Evolutionary conservation across 2,888 invertebrate species (phyloP).

Genomic region (Crematogaster levior): DNA sequence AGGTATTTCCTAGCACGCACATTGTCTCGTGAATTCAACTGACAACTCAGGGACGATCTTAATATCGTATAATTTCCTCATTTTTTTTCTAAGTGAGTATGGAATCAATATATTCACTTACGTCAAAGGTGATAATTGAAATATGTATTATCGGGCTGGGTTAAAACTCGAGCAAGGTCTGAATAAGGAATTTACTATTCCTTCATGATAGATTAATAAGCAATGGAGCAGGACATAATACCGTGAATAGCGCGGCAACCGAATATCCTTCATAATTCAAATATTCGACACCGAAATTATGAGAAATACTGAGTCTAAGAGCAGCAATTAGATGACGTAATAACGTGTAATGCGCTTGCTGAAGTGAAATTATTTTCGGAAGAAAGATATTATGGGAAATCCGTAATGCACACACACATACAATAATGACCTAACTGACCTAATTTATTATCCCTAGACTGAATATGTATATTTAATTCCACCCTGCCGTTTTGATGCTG

Average conservation of each 20-base stretch:
- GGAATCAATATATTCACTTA: conserved; percentile 34
- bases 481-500: not conserved
- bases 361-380: conserved; percentile 16
- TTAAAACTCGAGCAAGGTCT: conserved; percentile 8
- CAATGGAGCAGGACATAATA: conserved; percentile 14
- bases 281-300: conserved; percentile 22
- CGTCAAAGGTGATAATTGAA: conserved; percentile 38
- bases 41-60: conserved; percentile 35
- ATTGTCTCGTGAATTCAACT: conserved; percentile 37
- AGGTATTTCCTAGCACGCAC: conserved; percentile 21
- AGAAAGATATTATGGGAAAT: conserved; percentile 11
- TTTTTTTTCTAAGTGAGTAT: not conserved
- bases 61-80: conserved; percentile 21
- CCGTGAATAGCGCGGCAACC: not conserved
- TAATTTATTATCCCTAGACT: not conserved
- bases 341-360: conserved; percentile 5
- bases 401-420: too few relatives aligned
- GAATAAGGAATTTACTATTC: not conserved
- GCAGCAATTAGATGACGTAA: conserved; percentile 23
- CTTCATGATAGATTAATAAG: conserved; percentile 14
- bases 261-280: conserved; percentile 21
- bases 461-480: not conserved
- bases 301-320: not conserved
- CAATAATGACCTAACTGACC: not conserved
- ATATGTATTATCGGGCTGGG: conserved; percentile 21